phyloP scores from a whole-genome alignment of 2,797 vertebrate genomes.

The Catamblyrhynchus diadema region DNA sequence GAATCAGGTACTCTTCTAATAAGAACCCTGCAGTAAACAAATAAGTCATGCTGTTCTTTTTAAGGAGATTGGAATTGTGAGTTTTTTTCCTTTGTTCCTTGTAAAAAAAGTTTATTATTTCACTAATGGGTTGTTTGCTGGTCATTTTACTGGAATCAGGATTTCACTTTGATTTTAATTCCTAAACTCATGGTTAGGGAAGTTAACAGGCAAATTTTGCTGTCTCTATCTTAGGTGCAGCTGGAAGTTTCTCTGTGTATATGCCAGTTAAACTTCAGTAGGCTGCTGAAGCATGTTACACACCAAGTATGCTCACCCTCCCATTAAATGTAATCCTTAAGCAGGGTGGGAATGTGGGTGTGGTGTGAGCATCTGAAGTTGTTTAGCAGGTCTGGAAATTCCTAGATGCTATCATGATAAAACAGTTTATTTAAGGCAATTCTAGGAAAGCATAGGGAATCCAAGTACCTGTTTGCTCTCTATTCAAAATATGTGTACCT shows the following conservation, averaged over 20 bases:
- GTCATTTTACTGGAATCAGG: background rate
- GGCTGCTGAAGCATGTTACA: background rate
- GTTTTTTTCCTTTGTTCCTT: background rate
- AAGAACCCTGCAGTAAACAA: background rate
- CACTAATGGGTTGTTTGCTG: background rate
- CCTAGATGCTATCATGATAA: background rate
- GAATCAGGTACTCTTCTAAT: background rate
- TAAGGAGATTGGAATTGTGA: background rate
- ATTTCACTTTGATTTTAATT: background rate
- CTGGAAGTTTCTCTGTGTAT: background rate
- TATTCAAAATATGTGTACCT: background rate
- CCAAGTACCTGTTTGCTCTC: background rate
- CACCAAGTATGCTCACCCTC: background rate
- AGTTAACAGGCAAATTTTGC: background rate
- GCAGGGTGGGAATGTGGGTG: accelerated
- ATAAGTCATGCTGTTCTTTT: background rate
- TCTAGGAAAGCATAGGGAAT: background rate
- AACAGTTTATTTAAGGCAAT: background rate
- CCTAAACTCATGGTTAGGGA: background rate
- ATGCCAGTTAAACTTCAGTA: background rate
- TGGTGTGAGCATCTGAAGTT: background rate
- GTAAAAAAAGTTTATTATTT: background rate
- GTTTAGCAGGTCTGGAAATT: background rate
- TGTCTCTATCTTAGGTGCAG: background rate
- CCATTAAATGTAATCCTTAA: background rate